A percentile compares a stretch with the other conserved stretches of the same genome.
Conservation (phyloP, 2,113 vertebrate species). For the Pipa parva region DNA sequence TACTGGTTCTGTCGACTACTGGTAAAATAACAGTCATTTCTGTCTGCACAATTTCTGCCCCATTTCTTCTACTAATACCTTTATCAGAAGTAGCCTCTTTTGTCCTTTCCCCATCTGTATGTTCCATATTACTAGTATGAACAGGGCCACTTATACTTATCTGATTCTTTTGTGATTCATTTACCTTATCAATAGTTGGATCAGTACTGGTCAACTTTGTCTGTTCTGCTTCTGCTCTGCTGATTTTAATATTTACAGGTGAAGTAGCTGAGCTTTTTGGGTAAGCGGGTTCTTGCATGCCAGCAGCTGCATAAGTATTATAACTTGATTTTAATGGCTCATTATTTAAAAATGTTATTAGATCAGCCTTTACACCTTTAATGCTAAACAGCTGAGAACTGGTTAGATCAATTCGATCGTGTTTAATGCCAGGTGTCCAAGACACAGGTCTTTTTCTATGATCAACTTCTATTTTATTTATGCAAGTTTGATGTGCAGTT, state of each 20-base stretch:
- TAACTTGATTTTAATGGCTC: neutral
- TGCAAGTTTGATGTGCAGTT: neutral
- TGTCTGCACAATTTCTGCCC: neutral
- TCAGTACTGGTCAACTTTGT: neutral
- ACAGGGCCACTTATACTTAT: neutral
- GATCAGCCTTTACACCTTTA: neutral
- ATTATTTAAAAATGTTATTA: neutral
- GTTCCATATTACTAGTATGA: no score
- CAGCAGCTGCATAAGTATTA: neutral
- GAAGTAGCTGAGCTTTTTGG: neutral
- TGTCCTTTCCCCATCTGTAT: neutral
- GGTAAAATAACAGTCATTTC: neutral
- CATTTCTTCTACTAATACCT: neutral
- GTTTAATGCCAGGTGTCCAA: neutral
- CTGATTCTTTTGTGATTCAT: neutral
- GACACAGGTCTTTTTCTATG: neutral
- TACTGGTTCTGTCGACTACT: neutral
- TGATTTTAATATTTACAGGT: slow-evolving; percentile 15
- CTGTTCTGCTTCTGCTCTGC: slow-evolving; percentile 10
- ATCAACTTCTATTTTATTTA: neutral
- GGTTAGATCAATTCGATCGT: neutral
- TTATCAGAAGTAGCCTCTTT: neutral
- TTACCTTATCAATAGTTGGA: neutral
- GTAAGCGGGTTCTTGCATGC: neutral
- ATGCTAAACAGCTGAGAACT: neutral